Conservation (phyloP, 2,888 invertebrate genomes). For the Lithophane leautieri region DNA sequence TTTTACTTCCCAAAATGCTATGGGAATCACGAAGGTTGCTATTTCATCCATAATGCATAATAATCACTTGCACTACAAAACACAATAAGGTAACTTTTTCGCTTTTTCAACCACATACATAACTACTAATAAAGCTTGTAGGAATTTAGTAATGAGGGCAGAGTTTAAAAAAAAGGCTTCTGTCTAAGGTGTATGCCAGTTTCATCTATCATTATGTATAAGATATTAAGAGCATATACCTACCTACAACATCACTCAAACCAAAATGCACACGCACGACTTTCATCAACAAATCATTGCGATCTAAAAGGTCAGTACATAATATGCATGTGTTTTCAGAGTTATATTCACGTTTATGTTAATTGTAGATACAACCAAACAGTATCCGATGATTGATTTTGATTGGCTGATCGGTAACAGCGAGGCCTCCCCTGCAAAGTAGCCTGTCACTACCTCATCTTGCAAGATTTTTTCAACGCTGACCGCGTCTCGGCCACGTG, state of each 20-base stretch:
- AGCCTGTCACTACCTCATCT: conserved; percentile 80
- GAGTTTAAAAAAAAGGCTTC: conserved; percentile 1
- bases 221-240: conserved; percentile 46
- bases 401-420: conserved; percentile 90
- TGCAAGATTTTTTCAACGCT: conserved; percentile 79
- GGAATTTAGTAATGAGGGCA: conserved; percentile 25
- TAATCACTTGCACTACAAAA: conserved; percentile 45
- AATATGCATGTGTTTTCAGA: conserved; percentile 66
- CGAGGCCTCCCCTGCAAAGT: conserved; percentile 84
- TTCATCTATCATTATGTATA: conserved; percentile 40
- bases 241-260: conserved; percentile 56
- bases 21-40: conserved; percentile 49
- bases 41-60: conserved; percentile 45
- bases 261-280: conserved; percentile 57
- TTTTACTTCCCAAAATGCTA: conserved; percentile 28
- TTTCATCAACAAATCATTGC: conserved; percentile 56
- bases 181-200: conserved; percentile 44
- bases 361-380: conserved; percentile 90
- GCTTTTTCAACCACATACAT: conserved; percentile 33
- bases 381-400: conserved; percentile 90
- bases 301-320: conserved; percentile 57
- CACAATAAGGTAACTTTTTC: conserved; percentile 38
- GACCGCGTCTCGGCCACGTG: conserved; percentile 73
- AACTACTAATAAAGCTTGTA: conserved; percentile 50
- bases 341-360: conserved; percentile 86